Evolutionary conservation across 2,888 invertebrate species (phyloP).

Genomic region (Lasius platythorax): DNA sequence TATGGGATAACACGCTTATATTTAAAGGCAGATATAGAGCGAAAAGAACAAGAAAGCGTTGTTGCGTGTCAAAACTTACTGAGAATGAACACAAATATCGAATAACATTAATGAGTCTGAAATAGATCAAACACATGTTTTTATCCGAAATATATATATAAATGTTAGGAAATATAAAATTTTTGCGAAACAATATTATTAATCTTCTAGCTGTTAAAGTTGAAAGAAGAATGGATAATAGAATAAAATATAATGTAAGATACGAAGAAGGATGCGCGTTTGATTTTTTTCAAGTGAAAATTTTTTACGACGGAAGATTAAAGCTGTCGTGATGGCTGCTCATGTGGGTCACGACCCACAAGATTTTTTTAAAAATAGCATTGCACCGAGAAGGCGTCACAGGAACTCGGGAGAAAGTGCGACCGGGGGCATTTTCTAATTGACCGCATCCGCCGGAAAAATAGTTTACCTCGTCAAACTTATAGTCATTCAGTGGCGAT

Average conservation of each 20-base stretch:
- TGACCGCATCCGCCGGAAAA: conserved; percentile 82
- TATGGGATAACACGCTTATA: conserved; percentile 20
- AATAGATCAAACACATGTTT: not conserved
- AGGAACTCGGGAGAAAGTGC: conserved; percentile 80
- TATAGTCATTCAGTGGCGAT: conserved; percentile 48
- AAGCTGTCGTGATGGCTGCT: conserved; percentile 26
- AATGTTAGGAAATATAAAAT: not conserved
- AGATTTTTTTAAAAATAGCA: conserved; percentile 45
- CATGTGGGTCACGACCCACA: conserved; percentile 55
- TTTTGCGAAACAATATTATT: not conserved
- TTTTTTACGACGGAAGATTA: conserved; percentile 18
- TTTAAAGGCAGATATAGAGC: conserved; percentile 52
- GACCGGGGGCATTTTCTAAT: conserved; percentile 82
- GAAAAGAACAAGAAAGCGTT: conserved; percentile 29
- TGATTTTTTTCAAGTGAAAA: not conserved
- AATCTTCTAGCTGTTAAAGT: not conserved
- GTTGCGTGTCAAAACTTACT: conserved; percentile 27
- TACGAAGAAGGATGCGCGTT: not conserved
- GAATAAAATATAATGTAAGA: not conserved
- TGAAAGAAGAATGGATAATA: not conserved
- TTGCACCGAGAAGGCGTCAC: conserved; percentile 15
- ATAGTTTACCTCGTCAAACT: conserved; percentile 64
- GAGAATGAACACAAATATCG: conserved; percentile 16
- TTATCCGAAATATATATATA: not conserved
- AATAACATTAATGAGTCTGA: conserved; percentile 31